phyloP scores from a whole-genome alignment of 37 sponge, comb jelly and placozoan species.

The Lycopodina hypogea region DNA sequence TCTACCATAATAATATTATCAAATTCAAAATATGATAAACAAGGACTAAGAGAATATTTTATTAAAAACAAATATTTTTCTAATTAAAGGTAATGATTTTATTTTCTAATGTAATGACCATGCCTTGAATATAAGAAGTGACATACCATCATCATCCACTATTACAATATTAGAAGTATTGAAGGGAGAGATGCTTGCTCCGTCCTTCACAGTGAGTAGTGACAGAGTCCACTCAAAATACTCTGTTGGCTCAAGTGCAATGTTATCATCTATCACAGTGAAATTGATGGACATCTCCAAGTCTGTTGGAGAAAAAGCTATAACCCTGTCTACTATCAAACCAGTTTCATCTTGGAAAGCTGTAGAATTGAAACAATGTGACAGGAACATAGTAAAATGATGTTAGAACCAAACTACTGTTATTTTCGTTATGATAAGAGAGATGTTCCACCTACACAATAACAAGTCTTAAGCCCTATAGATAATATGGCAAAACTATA shows the following conservation, averaged over 20 bases:
- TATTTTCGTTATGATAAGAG: background rate
- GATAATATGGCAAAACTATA: background rate
- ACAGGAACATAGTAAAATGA: background rate
- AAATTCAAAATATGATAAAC: background rate
- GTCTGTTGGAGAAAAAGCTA: constrained; percentile 9
- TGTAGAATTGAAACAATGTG: background rate
- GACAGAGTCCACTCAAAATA: constrained; percentile 1
- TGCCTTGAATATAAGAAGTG: background rate
- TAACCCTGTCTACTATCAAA: background rate
- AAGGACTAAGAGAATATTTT: too few species aligned
- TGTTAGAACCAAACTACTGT: background rate
- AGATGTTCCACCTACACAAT: background rate
- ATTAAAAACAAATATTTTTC: background rate
- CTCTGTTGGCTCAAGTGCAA: constrained; percentile 24
- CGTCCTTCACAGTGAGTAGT: background rate
- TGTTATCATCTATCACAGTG: constrained; percentile 3
- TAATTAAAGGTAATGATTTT: background rate
- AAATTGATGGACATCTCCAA: constrained; percentile 1
- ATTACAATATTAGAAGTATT: background rate
- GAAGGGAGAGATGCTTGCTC: background rate
- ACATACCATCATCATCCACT: constrained; percentile 36
- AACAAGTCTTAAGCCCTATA: background rate
- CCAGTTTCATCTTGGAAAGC: constrained; percentile 8
- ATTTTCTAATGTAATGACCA: background rate
- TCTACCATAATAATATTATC: background rate